phyloP scores from a whole-genome alignment of 2,797 vertebrate species.

The Vultur gryphus region DNA sequence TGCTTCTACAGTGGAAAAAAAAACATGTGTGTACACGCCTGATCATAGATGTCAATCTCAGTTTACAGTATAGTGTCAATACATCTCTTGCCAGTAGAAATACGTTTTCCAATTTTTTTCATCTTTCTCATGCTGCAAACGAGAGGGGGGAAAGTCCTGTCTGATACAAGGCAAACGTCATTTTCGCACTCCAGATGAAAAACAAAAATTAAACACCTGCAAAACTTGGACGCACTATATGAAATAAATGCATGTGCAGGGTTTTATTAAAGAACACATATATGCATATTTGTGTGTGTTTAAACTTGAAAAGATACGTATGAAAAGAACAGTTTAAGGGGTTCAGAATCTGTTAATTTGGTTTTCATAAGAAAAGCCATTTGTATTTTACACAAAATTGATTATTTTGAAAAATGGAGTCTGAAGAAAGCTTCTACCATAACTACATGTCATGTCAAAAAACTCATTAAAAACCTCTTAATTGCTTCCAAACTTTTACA shows the following conservation, averaged over 20 bases:
- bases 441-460: neutral
- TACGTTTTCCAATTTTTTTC: constrained; percentile 17
- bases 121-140: constrained; percentile 34
- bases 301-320: neutral
- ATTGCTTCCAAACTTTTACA: constrained; percentile 19
- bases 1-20: neutral
- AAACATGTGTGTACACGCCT: constrained; percentile 35
- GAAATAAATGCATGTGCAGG: neutral
- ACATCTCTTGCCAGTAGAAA: constrained; percentile 32
- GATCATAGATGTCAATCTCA: constrained; percentile 46
- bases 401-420: neutral
- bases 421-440: neutral
- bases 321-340: neutral
- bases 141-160: constrained; percentile 27
- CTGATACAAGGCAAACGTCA: constrained; percentile 20
- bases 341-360: neutral
- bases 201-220: constrained; percentile 67
- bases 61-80: constrained; percentile 21
- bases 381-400: neutral
- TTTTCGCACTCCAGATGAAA: constrained; percentile 62
- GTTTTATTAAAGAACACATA: neutral
- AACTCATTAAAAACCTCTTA: constrained; percentile 5
- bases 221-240: constrained; percentile 37
- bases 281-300: neutral
- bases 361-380: neutral